Evolutionary conservation across 1,140 invertebrate species (phyloP), one percentile per base, ranked within the genome.

Genomic region (Hestina assimilis): DNA sequence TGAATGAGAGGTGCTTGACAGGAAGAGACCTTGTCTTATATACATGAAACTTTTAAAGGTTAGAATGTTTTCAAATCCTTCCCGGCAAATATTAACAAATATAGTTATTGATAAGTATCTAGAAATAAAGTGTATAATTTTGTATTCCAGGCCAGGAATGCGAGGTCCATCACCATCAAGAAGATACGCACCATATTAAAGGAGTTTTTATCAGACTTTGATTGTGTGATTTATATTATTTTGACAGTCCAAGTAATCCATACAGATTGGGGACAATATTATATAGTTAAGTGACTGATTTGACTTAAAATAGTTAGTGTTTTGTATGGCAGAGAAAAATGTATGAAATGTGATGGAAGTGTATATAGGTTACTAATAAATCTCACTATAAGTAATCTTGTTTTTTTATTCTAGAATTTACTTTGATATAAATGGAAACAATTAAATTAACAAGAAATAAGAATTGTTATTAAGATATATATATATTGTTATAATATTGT

Each of bases 141-240:
- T 51, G 64, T 20, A 48, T 63, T 90, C 66, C 90, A 93, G 92
- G 89, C 92, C 92, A 64, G 92, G 92, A 66, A 91, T 93, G 87
- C 90, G 93, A 76, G 93, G 93, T 72, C 91, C 93, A 57, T 94
- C 94, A 65, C 94, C 94, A 59, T 92, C 93, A 46, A 92, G 94
- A 83, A 92, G 94, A 87, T 95, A 94, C 89, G 93, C 94, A 81
- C 94, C 94, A 73, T 95, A 95, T 90, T 95, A 56, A 35, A 4
- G 21, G 15, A 20, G 29, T n/a, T n/a, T n/a, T n/a, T n/a, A n/a
- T n/a, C 14, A 3, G 4, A 1, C 9, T 20, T 33, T 8, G 29
- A 26, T 19, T 20, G 48, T 51, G 17, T 21, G 14, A 23, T 8
- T 15, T 26, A 2, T 33, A 21, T 33, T 35, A 48, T 12, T 43